Base-by-base conservation (phyloP, 2,888 invertebrate species). In the Agriopis leucophaearia region DNA sequence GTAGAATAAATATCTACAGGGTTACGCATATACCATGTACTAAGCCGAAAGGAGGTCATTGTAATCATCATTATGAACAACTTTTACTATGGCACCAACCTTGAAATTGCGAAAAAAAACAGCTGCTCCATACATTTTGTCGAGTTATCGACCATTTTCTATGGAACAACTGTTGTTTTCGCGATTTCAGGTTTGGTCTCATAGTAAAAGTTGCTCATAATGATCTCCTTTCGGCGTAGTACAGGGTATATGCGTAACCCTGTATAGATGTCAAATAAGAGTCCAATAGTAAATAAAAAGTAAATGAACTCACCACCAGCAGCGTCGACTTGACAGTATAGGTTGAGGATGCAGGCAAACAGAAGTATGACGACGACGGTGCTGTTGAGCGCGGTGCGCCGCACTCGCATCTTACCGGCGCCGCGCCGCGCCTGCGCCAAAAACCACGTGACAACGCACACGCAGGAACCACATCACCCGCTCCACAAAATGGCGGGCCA, bases 351-450 rank as follows among this genome's bases (percentile, higher is more conserved):
- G 86, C 88, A 91, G 87, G 87, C 90, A 81, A 91, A 83, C 85
- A 93, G 86, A 80, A 92, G 88, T 87, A 88, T 88, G 89, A 90
- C 88, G 87, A 89, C 88, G 87, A 89, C 88, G 84, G 86, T 90
- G 92, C 91, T 88, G 84, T 88, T 88, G 86, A 87, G 88, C 85
- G 88, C 85, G 88, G 84, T 87, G 74, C 92, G 89, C 88, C 92
- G 84, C 92, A 90, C 91, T 92, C 92, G 91, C 94, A 94, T 94
- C 84, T 94, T 94, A 93, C 89, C 88, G 92, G 92, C 93, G 93
- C 94, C 88, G 86, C 81, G 85, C 91, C 89, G 93, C 92, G 92
- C 92, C 92, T 91, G 92, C 87, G 88, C 90, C 91, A 90, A 89
- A 86, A 81, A 85, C 82, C 78, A 88, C 86, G 91, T 94, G 87